Evolutionary conservation across 2,113 vertebrate genomes (phyloP).

Genomic region (Hypocryptadius cinnamomeus): DNA sequence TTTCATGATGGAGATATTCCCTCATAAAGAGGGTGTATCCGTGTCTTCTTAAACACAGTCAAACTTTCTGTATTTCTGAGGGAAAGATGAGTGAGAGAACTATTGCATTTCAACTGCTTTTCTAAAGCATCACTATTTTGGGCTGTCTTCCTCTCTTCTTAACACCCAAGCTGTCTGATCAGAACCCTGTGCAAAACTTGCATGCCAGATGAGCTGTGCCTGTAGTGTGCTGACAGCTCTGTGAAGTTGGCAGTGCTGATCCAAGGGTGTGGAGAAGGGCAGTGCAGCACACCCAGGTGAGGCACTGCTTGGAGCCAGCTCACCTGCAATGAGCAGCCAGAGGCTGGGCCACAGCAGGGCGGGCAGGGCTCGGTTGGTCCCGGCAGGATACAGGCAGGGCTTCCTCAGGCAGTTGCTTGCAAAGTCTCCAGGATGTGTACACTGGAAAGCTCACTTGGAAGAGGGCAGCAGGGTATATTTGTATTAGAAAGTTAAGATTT

Average conservation of each 20-base stretch:
- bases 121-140: not conserved
- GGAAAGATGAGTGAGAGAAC: not conserved
- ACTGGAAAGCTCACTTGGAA: not conserved
- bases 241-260: not conserved
- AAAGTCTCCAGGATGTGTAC: not conserved
- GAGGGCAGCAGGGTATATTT: not conserved
- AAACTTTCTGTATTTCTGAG: not conserved
- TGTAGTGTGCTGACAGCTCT: not conserved
- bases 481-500: not conserved
- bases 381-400: not conserved
- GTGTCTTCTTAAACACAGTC: not conserved
- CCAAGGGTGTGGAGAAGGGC: not conserved
- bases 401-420: not conserved
- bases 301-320: not conserved
- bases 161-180: not conserved
- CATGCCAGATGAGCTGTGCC: not conserved
- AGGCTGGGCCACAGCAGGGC: not conserved
- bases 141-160: not conserved
- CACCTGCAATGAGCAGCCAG: fast-evolving
- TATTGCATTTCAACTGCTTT: not conserved
- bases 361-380: fast-evolving
- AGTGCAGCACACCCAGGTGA: not conserved
- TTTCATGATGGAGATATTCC: not conserved
- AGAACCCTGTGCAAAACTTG: not conserved
- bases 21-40: not conserved